A percentile compares a stretch with the other conserved stretches of the same genome.
Conservation (phyloP, 1,140 invertebrate species). For the Drosophila orena region DNA sequence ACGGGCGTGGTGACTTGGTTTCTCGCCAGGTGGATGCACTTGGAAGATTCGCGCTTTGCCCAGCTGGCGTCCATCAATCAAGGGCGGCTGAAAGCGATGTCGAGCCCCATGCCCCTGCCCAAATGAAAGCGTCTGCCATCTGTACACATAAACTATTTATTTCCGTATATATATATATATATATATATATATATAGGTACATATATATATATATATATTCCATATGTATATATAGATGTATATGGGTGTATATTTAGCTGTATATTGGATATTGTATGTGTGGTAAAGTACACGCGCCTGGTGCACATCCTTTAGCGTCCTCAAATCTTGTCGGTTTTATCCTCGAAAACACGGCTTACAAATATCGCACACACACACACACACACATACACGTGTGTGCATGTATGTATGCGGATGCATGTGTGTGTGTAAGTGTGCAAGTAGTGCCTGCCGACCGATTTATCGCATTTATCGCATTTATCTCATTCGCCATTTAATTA, state of each 20-base stretch:
- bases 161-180: conserved; percentile 57
- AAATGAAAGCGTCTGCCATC: conserved; percentile 17
- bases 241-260: conserved; percentile 44
- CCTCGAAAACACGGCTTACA: neutral
- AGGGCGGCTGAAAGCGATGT: neutral
- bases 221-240: conserved; percentile 41
- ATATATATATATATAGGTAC: conserved; percentile 33
- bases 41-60: conserved; percentile 10
- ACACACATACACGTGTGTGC: neutral
- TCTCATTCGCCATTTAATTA: neutral
- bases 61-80: conserved; percentile 26
- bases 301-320: neutral
- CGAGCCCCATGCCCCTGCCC: neutral
- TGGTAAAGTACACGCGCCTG: conserved; percentile 46
- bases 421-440: neutral
- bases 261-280: conserved; percentile 55
- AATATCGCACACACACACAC: neutral
- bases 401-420: neutral
- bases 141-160: conserved; percentile 73
- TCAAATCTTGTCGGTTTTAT: neutral
- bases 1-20: neutral
- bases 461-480: neutral
- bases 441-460: neutral
- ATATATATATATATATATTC: conserved; percentile 43
- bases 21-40: conserved; percentile 5